Evolutionary conservation across 2,113 vertebrate genomes (phyloP).

Genomic region (Microtus montanus): DNA sequence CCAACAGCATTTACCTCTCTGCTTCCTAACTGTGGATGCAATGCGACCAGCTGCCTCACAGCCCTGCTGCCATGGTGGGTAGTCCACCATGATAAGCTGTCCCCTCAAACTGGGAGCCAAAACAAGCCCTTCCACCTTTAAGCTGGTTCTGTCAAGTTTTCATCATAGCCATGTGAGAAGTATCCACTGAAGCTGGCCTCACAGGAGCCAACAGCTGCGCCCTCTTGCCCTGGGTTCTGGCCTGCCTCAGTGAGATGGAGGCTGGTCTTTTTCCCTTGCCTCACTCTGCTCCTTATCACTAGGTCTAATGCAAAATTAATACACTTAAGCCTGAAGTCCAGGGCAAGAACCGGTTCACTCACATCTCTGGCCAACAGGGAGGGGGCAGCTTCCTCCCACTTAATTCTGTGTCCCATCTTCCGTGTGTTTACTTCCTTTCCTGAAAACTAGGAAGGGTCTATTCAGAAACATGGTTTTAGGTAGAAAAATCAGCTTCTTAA

Average conservation of each 20-base stretch:
- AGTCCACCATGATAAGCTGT: no score
- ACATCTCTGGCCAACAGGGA: neutral
- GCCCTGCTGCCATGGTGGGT: neutral
- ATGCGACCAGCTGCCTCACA: neutral
- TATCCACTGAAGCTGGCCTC: neutral
- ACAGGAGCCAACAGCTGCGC: neutral
- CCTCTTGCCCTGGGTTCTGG: slow-evolving; percentile 24
- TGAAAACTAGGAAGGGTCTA: neutral
- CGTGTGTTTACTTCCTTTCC: slow-evolving; percentile 24
- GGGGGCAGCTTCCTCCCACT: slow-evolving; percentile 14
- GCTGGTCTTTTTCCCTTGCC: neutral
- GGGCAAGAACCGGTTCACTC: neutral
- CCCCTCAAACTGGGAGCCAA: neutral
- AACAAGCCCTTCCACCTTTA: neutral
- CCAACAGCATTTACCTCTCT: neutral
- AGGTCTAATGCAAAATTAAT: neutral
- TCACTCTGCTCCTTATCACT: neutral
- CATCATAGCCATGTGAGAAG: neutral
- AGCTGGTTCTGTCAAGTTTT: no score
- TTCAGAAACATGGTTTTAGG: slow-evolving; percentile 26
- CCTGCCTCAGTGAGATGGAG: no score
- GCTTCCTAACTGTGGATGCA: neutral
- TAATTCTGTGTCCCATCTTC: neutral
- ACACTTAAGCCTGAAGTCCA: neutral
- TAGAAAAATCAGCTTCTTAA: slow-evolving; percentile 13